A percentile compares a stretch with the other conserved stretches of the same genome.
Conservation (phyloP, 2,113 vertebrate genomes). For the Dolichallabes microphthalmus region DNA sequence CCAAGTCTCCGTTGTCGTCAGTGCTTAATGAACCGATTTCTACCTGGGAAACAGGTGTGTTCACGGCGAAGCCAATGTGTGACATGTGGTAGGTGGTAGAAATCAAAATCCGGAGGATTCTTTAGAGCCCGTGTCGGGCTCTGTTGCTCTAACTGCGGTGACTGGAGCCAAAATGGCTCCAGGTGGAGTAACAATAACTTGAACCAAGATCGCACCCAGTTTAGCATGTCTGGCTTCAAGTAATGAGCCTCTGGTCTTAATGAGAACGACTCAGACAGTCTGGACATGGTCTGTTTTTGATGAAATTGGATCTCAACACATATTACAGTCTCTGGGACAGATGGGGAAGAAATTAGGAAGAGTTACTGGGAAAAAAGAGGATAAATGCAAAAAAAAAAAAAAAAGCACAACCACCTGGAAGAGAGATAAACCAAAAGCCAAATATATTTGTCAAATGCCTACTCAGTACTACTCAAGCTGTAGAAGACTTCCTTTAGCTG, state of each 20-base stretch:
- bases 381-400: constrained; percentile 26
- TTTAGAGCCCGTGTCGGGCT: constrained; percentile 24
- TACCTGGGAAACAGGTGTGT: constrained; percentile 46
- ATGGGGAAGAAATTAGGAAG: constrained; percentile 48
- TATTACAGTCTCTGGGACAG: constrained; percentile 45
- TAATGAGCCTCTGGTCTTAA: constrained; percentile 47
- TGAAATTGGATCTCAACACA: constrained; percentile 44
- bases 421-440: neutral
- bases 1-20: constrained; percentile 38
- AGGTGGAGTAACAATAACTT: constrained; percentile 48
- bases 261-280: constrained; percentile 37
- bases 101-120: constrained; percentile 23
- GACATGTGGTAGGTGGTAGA: constrained; percentile 36
- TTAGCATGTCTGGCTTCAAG: constrained; percentile 46
- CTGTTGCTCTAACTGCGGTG: constrained; percentile 39
- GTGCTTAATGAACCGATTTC: constrained; percentile 42
- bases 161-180: constrained; percentile 49
- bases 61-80: constrained; percentile 32
- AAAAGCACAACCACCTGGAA: constrained; percentile 34
- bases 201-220: constrained; percentile 47
- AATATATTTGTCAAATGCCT: constrained; percentile 13
- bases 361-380: constrained; percentile 12
- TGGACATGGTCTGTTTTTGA: constrained; percentile 38
- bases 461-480: neutral
- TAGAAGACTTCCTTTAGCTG: neutral